phyloP scores from a whole-genome alignment of 2,888 invertebrate genomes.

The Ametastegia equiseti region DNA sequence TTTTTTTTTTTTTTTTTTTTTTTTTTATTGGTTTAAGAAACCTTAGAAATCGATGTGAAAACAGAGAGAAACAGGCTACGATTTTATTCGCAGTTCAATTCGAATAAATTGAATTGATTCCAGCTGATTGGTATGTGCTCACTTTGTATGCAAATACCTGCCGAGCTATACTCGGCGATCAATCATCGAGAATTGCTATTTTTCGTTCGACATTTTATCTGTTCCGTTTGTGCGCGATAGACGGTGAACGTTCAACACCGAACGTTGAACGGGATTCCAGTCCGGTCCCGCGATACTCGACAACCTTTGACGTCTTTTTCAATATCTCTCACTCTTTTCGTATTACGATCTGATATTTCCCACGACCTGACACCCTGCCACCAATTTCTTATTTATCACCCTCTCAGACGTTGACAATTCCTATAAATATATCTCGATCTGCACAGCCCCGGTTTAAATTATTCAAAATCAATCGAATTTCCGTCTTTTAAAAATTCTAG shows the following conservation, averaged over 20 bases:
- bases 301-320: conserved; percentile 17
- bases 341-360: background rate
- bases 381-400: conserved; percentile 13
- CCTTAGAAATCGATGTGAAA: no score
- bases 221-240: background rate
- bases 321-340: background rate
- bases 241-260: no score
- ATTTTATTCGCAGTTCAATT: background rate
- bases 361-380: background rate
- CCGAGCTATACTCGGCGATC: background rate
- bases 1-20: no score
- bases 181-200: conserved; percentile 8
- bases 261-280: no score
- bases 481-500: no score
- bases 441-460: background rate
- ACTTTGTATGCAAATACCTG: conserved; percentile 5
- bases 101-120: conserved; percentile 15
- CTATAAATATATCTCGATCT: background rate
- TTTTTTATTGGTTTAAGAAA: no score
- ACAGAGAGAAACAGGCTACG: background rate
- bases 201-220: conserved; percentile 22
- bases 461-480: background rate
- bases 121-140: background rate
- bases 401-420: background rate
- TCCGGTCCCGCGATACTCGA: background rate